Percentiles rank a stretch among this genome's conserved stretches.
Conservation (phyloP, 2,888 invertebrate species). For the Drosophila rubida region DNA sequence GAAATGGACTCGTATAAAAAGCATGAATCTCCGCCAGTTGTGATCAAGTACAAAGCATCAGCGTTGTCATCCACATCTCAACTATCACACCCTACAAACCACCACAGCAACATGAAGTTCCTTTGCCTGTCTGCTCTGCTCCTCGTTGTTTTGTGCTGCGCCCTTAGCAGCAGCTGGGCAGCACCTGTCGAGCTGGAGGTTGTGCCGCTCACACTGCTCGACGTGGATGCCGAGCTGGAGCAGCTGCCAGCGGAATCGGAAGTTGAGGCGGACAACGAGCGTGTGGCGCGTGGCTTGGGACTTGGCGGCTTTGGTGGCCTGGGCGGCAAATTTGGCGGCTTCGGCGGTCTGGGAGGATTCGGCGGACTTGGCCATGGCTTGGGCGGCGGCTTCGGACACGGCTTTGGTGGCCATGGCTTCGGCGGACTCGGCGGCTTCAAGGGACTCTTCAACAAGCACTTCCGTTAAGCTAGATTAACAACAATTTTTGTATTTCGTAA, state of each 20-base stretch:
- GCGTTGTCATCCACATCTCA: slow-evolving; percentile 18
- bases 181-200: slow-evolving; percentile 50
- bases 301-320: slow-evolving; percentile 51
- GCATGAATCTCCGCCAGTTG: slow-evolving; percentile 38
- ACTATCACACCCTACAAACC: background rate
- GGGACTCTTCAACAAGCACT: slow-evolving; percentile 71
- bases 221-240: slow-evolving; percentile 61
- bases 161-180: slow-evolving; percentile 33
- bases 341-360: slow-evolving; percentile 45
- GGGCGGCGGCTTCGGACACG: background rate
- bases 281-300: slow-evolving; percentile 73
- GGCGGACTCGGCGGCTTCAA: slow-evolving; percentile 73
- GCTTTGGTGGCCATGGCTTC: slow-evolving; percentile 16
- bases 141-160: slow-evolving; percentile 25
- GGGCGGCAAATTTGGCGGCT: slow-evolving; percentile 51
- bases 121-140: slow-evolving; percentile 43
- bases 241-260: slow-evolving; percentile 18
- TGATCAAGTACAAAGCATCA: slow-evolving; percentile 55
- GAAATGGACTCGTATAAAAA: slow-evolving; percentile 55
- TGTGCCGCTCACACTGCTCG: slow-evolving; percentile 63
- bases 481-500: slow-evolving; percentile 14
- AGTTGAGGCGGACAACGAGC: slow-evolving; percentile 38
- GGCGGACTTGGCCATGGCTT: background rate
- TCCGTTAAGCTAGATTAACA: slow-evolving; percentile 35
- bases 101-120: slow-evolving; percentile 47